phyloP scores from a whole-genome alignment of 2,797 vertebrate genomes.

The Todus mexicanus region DNA sequence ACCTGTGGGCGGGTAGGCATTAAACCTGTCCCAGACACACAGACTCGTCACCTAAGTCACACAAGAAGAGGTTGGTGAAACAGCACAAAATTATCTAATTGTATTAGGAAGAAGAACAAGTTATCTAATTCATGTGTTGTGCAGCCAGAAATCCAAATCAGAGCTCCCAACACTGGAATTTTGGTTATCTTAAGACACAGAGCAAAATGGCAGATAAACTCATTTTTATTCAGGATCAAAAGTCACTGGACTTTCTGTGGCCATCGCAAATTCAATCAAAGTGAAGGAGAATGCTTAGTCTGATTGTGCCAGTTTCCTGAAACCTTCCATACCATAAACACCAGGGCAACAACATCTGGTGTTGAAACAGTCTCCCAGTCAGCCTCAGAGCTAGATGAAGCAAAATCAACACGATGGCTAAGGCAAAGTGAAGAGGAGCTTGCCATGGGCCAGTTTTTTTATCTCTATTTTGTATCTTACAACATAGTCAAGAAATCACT shows the following conservation, averaged over 20 bases:
- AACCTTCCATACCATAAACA: neutral
- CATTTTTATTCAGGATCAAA: neutral
- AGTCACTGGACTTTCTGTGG: neutral
- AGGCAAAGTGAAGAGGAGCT: neutral
- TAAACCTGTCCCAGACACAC: conserved; percentile 66
- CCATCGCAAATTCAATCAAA: neutral
- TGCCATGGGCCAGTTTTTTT: neutral
- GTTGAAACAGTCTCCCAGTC: neutral
- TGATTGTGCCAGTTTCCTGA: neutral
- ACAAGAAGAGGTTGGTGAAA: conserved; percentile 64
- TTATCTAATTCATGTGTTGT: conserved; percentile 63
- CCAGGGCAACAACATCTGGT: neutral
- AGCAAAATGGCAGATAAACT: neutral
- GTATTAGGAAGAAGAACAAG: conserved; percentile 54
- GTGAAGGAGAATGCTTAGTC: neutral
- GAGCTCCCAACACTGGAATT: conserved; percentile 24
- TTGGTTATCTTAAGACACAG: neutral
- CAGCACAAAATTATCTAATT: conserved; percentile 70
- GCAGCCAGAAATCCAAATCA: conserved; percentile 46
- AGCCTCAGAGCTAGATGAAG: neutral
- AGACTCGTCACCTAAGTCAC: conserved; percentile 54
- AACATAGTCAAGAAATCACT: neutral
- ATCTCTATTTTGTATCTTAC: neutral
- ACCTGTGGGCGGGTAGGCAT: conserved; percentile 60
- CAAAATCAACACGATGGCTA: neutral